Conservation (phyloP, 37 sponge, comb jelly and placozoan species). For the Chondrilla cf. caribensis region DNA sequence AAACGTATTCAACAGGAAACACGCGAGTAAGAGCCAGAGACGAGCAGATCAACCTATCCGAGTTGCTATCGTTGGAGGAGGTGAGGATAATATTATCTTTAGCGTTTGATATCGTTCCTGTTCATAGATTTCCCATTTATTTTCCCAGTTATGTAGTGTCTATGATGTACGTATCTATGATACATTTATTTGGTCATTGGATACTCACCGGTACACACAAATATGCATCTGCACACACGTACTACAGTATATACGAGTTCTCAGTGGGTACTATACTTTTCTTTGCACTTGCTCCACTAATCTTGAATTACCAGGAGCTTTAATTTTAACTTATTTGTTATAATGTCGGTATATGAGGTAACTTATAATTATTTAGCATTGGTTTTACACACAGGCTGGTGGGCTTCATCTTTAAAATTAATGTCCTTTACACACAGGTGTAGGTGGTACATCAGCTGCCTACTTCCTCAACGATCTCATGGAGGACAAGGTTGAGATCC, state of each 20-base stretch:
- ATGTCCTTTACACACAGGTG: background rate
- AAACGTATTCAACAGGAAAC: background rate
- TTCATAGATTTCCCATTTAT: too few species aligned
- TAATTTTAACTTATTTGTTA: background rate
- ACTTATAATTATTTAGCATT: too few species aligned
- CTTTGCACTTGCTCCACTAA: background rate
- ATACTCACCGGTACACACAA: too few species aligned
- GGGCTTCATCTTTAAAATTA: too few species aligned
- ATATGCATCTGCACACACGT: too few species aligned
- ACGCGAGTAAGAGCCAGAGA: background rate
- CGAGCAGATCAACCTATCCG: background rate
- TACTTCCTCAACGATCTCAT: slow-evolving; percentile 69
- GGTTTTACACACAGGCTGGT: too few species aligned
- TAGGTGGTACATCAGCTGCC: slow-evolving; percentile 75
- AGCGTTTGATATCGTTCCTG: too few species aligned
- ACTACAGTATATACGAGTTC: too few species aligned
- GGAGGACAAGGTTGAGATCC: slow-evolving; percentile 54
- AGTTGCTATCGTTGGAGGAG: slow-evolving; percentile 79
- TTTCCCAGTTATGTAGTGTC: too few species aligned
- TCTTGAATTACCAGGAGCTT: background rate
- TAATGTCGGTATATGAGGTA: background rate
- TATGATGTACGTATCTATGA: too few species aligned
- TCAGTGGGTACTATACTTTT: too few species aligned
- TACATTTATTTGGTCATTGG: too few species aligned
- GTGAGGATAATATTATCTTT: slow-evolving; percentile 32